These are phyloP conservation scores for Caranx melampygus DNA, from an alignment of 2,113 vertebrate genomes.

Conservation along the genomic window DNA sequence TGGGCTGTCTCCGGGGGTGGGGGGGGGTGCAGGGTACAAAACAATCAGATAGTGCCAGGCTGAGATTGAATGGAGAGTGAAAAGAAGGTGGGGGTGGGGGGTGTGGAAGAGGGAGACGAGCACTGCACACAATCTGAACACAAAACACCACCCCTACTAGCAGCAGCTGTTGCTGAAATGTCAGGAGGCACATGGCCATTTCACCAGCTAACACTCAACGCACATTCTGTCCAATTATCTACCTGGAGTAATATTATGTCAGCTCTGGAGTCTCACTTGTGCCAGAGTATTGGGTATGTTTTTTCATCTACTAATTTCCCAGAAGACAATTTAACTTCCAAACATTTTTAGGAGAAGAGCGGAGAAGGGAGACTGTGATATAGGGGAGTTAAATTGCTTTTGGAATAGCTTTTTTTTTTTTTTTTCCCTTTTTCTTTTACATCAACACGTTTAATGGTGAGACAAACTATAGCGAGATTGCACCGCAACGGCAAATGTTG, in stretches of 20 bases:
- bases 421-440: not conserved
- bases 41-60: conserved; percentile 28
- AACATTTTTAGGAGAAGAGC: conserved; percentile 18
- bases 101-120: not conserved
- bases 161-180: conserved; percentile 8
- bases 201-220: not conserved
- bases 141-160: not conserved
- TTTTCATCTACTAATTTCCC: conserved; percentile 34
- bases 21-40: conserved; percentile 12
- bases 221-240: not conserved
- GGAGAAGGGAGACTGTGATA: conserved; percentile 8
- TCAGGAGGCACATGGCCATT: not conserved
- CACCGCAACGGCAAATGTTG: conserved; percentile 9
- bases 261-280: conserved; percentile 12
- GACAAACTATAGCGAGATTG: conserved; percentile 33
- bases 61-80: conserved; percentile 14
- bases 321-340: conserved; percentile 17
- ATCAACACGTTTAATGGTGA: conserved; percentile 40
- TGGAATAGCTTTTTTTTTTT: conserved; percentile 14
- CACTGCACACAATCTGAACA: not conserved
- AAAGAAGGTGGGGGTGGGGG: not conserved
- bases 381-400: conserved; percentile 45
- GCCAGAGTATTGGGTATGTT: conserved; percentile 3
- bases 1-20: conserved; percentile 4
- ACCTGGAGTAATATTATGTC: not conserved